Evolutionary conservation across 2,888 invertebrate genomes (phyloP), one percentile per base, ranked within the genome.

Genomic region (Parnassius mnemosyne): DNA sequence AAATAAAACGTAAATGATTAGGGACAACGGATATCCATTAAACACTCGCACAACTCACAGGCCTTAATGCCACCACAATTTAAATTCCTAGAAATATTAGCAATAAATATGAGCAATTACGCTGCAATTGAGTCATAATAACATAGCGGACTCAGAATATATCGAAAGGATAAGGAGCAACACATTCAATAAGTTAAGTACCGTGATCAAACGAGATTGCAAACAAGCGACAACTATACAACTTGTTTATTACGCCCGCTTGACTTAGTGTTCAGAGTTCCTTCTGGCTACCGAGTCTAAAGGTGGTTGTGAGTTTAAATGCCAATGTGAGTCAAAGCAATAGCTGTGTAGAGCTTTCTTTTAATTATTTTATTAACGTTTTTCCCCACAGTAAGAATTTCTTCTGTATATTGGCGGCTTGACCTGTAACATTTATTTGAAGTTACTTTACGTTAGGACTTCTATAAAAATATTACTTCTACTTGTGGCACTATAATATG

Each of bases 41-140:
- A 50, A 60, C 34, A 34, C 34, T 34, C 34, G 34, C 51, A 44
- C 49, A 54, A 13, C 43, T 53, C 50, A 55, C 50, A 50, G 49
- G 34, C 60, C 44, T 50, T 51, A 50, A 50, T 50, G 25, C 49
- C n/a, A 44, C 44, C 41, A 41, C 54, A 51, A 54, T 63, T 63
- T 44, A 58, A 58, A 63, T 58, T 54, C 54, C 43, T 34, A 54
- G 53, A 57, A 57, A 53, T 51, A 34, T 54, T 55, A 42, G 44
- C 44, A 51, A 59, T 59, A 58, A 59, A 63, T 59, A 59, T 55
- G 34, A 59, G 51, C 58, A 59, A 54, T 58, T 63, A 63, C 57
- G 20, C n/a, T 57, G 42, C 57, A 58, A 63, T 63, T 54, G 44
- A 63, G 54, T 58, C 49, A 57, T 53, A 57, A 57, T 62, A 57